A percentile compares a stretch with the other conserved stretches of the same genome.
These are phyloP conservation scores for Actinernus sp. DNA, from an alignment of 92 coral and sea anemone species.

Conservation along the genomic window DNA sequence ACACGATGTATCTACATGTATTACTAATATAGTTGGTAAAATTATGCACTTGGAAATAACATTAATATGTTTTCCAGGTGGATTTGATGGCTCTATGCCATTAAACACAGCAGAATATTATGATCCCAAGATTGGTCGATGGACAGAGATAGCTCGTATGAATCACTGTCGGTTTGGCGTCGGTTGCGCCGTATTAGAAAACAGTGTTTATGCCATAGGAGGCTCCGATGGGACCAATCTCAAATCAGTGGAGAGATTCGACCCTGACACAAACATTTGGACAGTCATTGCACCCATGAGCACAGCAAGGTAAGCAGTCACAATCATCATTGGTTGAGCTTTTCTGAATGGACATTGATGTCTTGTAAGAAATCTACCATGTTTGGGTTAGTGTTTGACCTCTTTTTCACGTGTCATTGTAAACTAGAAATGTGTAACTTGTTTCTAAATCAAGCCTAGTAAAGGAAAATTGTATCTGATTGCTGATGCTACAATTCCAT, in stretches of 20 bases:
- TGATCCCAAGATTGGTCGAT: constrained; percentile 86
- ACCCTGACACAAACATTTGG: constrained; percentile 92
- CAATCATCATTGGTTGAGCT: no score
- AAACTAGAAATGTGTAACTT: no score
- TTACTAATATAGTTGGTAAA: no score
- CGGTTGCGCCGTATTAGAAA: constrained; percentile 87
- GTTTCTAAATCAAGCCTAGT: no score
- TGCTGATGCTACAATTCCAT: no score
- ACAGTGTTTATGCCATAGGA: constrained; percentile 90
- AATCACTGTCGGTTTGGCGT: constrained; percentile 98
- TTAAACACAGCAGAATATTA: constrained; percentile 97
- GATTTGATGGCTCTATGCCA: constrained; percentile 99
- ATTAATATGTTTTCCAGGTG: constrained; percentile 62
- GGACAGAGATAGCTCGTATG: constrained; percentile 96
- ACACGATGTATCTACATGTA: no score
- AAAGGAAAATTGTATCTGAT: no score
- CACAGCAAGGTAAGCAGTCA: constrained; percentile 78
- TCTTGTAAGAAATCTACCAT: no score
- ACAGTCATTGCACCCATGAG: constrained; percentile 89
- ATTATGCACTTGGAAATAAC: no score
- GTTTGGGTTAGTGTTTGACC: no score
- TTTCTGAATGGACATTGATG: no score
- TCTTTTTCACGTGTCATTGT: no score
- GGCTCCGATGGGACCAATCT: constrained; percentile 98
- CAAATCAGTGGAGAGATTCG: constrained; percentile 88